Evolutionary conservation across 37 sponge, comb jelly and placozoan species (phyloP), one percentile per base, ranked within the genome.

Genomic region (Beroe forskalii): DNA sequence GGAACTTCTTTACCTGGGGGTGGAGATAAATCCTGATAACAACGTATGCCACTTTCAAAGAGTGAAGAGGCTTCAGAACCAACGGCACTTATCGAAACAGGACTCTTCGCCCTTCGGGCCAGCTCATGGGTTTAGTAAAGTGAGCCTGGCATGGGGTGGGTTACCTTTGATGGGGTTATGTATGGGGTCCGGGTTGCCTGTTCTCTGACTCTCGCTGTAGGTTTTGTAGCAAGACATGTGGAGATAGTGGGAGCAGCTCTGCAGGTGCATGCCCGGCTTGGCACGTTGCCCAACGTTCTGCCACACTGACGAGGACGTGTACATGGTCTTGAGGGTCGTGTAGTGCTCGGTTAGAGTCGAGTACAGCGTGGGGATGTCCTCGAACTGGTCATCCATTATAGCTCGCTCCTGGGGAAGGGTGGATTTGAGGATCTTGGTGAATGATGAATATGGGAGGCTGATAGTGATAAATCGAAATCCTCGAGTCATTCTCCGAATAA

Each of bases 121-220:
- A n/a, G n/a, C n/a, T n/a, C n/a, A n/a, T n/a, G n/a, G n/a, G n/a
- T n/a, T n/a, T n/a, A n/a, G n/a, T n/a, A n/a, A n/a, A n/a, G n/a
- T n/a, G n/a, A n/a, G n/a, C n/a, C n/a, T n/a, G n/a, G n/a, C n/a
- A n/a, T n/a, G n/a, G n/a, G n/a, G n/a, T n/a, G n/a, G n/a, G n/a
- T 23, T 20, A 63, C 66, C 66, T 63, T 63, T 63, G 24, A 63
- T 24, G 25, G 66, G 66, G n/a, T 63, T 63, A 63, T 63, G 66
- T 27, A 63, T 24, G n/a, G 66, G 75, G 22, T 72, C 75, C 2
- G 75, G 12, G 30, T 22, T 32, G 19, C 75, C 30, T 17, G 22
- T 37, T 38, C 40, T 32, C 75, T 72, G 75, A 72, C 75, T 72
- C 22, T 72, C 75, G 14, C 40, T 32, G 75, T 72, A 72, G 2